Conservation (phyloP, 2,888 invertebrate genomes). For the Syrphus vitripennis region DNA sequence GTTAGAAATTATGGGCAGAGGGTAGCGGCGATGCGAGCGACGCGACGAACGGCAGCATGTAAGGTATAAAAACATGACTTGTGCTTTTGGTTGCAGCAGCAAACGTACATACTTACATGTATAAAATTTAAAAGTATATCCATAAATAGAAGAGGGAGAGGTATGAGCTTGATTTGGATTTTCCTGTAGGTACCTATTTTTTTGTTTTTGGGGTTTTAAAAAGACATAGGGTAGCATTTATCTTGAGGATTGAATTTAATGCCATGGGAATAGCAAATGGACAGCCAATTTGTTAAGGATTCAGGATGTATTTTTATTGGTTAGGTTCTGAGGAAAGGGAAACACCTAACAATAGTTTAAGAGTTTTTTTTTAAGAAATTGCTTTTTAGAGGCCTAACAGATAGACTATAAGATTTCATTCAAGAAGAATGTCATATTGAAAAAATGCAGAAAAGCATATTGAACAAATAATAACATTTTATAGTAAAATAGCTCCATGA, state of each 20-base stretch:
- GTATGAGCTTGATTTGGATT: conserved; percentile 4
- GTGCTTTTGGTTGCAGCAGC: neutral
- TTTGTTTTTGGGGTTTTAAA: neutral
- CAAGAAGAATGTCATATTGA: no score
- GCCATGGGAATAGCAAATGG: neutral
- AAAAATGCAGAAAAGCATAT: no score
- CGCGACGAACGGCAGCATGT: neutral
- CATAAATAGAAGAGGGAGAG: neutral
- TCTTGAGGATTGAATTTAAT: neutral
- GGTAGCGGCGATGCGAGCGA: no score
- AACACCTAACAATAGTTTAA: neutral
- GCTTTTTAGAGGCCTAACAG: no score
- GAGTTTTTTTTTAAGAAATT: neutral
- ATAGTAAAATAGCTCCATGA: no score
- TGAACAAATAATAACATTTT: no score
- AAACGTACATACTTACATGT: no score
- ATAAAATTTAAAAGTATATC: neutral
- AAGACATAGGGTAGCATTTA: neutral
- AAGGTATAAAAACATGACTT: neutral
- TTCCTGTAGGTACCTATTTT: neutral
- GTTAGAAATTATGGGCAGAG: neutral
- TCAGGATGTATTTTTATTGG: neutral
- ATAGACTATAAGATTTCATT: no score
- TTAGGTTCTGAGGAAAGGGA: neutral
- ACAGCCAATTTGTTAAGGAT: conserved; percentile 17